Evolutionary conservation across 1,140 invertebrate species (phyloP), one percentile per base, ranked within the genome.

Genomic region (Musca domestica): DNA sequence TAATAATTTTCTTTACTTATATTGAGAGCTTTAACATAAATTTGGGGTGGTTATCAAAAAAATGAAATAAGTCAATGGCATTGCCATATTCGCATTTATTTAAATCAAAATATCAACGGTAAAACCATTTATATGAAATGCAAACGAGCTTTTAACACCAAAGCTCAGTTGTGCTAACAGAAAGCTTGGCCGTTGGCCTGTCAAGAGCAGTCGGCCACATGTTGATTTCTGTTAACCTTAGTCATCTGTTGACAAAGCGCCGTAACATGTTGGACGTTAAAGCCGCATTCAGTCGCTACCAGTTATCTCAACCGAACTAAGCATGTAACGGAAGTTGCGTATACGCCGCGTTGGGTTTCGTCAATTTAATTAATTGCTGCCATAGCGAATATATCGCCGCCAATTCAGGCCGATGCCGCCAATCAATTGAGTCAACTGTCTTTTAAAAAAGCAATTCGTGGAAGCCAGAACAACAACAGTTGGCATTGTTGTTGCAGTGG

Each of bases 241-340:
- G n/a, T 20, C n/a, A 34, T 10, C 7, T 19, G 27, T 61, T 61
- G 10, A 41, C 34, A 5, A 41, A 12, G 34, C 34, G 34, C 10
- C 34, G 12, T 12, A 41, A 41, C 10, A 41, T 41, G 10, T 12
- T 10, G 34, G 4, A 10, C 27, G 54, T 58, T 58, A 2, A 7
- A 14, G 3, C 9, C 17, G 20, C 17, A 34, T 61, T 61, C 27
- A 61, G 56, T 61, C 20, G 56, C 56, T 19, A 30, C 56, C 27
- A 61, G 27, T 61, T 19, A 61, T 19, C 17, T 34, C n/a, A 20
- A 41, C 56, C 30, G 56, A 19, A 34, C 56, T 3, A 41, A 20
- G 14, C 56, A 19, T 30, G 56, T 61, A 61, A 34, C 56, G 56
- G 56, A 61, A 41, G 34, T 61, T 61, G 56, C 25, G 56, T 61